These are phyloP conservation scores for Nemopilema nomurai DNA, from an alignment of 30 jellyfish, hydroid and myxozoan species.

Conservation along the genomic window DNA sequence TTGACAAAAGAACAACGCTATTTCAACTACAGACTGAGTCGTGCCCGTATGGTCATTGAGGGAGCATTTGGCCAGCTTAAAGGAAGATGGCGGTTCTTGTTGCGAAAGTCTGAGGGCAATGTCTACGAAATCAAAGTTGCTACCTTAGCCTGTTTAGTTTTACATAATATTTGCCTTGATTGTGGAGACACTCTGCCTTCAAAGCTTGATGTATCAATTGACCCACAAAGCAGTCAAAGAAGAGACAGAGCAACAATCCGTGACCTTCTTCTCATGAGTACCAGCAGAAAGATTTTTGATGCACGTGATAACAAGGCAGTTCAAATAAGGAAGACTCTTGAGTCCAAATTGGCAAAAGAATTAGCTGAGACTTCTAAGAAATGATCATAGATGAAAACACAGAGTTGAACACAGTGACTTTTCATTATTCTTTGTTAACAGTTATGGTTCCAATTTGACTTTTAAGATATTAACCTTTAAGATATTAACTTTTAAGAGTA, in stretches of 20 bases:
- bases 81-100: conserved; percentile 55
- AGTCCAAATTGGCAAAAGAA: conserved; percentile 32
- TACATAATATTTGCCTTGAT: conserved; percentile 64
- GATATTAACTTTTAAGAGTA: conserved; percentile 23
- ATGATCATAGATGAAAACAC: conserved; percentile 1
- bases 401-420: conserved; percentile 23
- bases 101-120: conserved; percentile 64
- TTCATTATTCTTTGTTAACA: conserved; percentile 1
- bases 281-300: conserved; percentile 36
- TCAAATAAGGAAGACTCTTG: conserved; percentile 27
- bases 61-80: conserved; percentile 26
- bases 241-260: conserved; percentile 34
- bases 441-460: conserved; percentile 10
- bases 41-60: conserved; percentile 64
- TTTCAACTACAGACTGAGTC: conserved; percentile 51
- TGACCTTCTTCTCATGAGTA: conserved; percentile 39
- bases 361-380: conserved; percentile 15
- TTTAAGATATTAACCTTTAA: neutral
- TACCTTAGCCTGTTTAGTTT: conserved; percentile 63
- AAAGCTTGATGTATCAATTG: conserved; percentile 36
- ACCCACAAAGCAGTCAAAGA: conserved; percentile 47
- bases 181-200: conserved; percentile 54
- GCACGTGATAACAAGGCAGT: conserved; percentile 37
- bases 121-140: conserved; percentile 32
- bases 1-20: conserved; percentile 24